Evolutionary conservation across 2,888 invertebrate species (phyloP).

Genomic region (Trichopoda pennipes): DNA sequence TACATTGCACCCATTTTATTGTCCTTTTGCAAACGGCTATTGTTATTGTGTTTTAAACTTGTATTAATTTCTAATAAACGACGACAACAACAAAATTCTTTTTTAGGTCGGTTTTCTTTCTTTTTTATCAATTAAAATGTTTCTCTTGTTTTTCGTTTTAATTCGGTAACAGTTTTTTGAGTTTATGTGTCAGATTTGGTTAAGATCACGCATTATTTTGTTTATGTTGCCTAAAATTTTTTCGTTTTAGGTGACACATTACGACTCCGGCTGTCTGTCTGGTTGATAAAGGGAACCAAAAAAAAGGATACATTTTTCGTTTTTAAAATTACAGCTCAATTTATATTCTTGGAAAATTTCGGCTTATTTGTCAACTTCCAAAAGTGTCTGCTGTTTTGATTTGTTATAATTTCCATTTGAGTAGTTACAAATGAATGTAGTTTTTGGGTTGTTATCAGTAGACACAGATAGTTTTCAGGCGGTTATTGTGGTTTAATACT

Average conservation of each 20-base stretch:
- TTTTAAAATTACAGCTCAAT: constrained; percentile 73
- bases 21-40: constrained; percentile 9
- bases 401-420: constrained; percentile 64
- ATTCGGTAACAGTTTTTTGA: constrained; percentile 25
- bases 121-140: constrained; percentile 21
- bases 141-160: neutral
- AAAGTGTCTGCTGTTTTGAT: constrained; percentile 68
- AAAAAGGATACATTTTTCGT: constrained; percentile 25
- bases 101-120: constrained; percentile 29
- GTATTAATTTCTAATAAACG: constrained; percentile 49
- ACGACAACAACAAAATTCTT: constrained; percentile 41
- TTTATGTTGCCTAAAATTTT: constrained; percentile 2
- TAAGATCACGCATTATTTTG: constrained; percentile 56
- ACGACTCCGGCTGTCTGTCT: constrained; percentile 58
- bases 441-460: constrained; percentile 40
- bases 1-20: neutral
- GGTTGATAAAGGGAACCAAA: constrained; percentile 29
- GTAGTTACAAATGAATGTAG: constrained; percentile 38
- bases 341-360: constrained; percentile 74
- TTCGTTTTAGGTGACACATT: constrained; percentile 60
- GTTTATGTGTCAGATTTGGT: constrained; percentile 57
- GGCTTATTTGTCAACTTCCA: constrained; percentile 42
- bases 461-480: constrained; percentile 64
- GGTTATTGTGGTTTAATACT: constrained; percentile 74
- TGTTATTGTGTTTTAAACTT: constrained; percentile 28